Percentiles rank a stretch among this genome's conserved stretches.
phyloP scores from a whole-genome alignment of 2,113 vertebrate genomes.

The Poeciliopsis prolifica region DNA sequence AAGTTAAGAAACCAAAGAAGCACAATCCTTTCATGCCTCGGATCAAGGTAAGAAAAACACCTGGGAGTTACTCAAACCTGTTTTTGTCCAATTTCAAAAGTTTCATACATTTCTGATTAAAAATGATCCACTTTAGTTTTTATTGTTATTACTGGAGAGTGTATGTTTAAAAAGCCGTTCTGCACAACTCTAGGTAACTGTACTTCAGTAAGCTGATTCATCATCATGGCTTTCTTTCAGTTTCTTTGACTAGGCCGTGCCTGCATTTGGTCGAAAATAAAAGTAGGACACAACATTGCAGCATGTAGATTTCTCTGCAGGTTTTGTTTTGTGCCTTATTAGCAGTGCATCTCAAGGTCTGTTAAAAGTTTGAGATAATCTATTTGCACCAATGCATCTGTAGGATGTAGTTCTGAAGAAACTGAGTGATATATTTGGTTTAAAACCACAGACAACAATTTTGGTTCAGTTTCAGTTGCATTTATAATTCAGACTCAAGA shows the following conservation, averaged over 20 bases:
- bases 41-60: slow-evolving; percentile 55
- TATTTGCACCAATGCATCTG: no score
- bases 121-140: not conserved
- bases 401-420: no score
- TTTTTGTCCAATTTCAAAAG: not conserved
- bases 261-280: not conserved
- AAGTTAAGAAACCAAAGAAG: slow-evolving; percentile 58
- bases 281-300: not conserved
- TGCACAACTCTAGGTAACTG: no score
- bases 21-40: slow-evolving; percentile 71
- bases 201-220: not conserved
- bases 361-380: no score
- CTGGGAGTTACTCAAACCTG: not conserved
- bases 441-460: no score
- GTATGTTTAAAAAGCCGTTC: not conserved
- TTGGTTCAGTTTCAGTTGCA: no score
- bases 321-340: no score
- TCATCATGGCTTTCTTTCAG: not conserved
- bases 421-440: no score
- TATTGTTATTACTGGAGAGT: not conserved
- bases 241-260: not conserved
- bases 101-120: not conserved
- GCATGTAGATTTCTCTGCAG: not conserved
- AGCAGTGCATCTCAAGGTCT: no score
- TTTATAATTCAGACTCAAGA: no score